phyloP scores from a whole-genome alignment of 2,888 invertebrate species.

The Hermaeophaga mercurialis region DNA sequence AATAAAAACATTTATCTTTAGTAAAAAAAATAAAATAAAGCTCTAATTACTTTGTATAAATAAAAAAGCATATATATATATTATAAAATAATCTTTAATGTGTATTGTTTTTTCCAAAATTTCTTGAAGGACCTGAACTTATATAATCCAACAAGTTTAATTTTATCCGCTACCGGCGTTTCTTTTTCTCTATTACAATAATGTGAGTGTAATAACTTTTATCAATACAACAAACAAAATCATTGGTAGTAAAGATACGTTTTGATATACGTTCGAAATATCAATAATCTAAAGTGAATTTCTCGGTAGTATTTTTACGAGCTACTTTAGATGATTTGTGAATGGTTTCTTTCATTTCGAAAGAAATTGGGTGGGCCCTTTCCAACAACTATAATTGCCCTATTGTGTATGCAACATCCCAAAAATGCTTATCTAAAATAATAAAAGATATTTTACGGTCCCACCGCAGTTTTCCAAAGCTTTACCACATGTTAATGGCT shows the following conservation, averaged over 20 bases:
- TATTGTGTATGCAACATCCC: constrained; percentile 24
- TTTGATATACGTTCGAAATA: constrained; percentile 33
- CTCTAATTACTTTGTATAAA: no score
- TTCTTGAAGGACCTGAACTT: no score
- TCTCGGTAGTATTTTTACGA: constrained; percentile 35
- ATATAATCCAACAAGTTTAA: no score
- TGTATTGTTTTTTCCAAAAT: no score
- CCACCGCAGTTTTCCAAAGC: not conserved
- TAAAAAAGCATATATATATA: no score
- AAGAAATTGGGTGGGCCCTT: constrained; percentile 33
- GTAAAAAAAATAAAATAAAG: no score
- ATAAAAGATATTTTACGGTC: constrained; percentile 18
- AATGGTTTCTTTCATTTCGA: constrained; percentile 36
- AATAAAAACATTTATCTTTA: no score
- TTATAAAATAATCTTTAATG: no score
- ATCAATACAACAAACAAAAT: constrained; percentile 10
- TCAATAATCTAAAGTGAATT: constrained; percentile 32
- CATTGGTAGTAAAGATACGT: constrained; percentile 23
- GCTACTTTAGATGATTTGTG: constrained; percentile 35
- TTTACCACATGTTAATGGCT: constrained; percentile 9
- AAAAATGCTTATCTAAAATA: constrained; percentile 20
- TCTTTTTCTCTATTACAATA: constrained; percentile 1
- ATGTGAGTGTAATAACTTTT: constrained; percentile 10
- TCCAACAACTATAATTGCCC: constrained; percentile 23
- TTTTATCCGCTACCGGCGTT: no score